Conservation (phyloP, 2,888 invertebrate species). For the Cephus nigrinus region DNA sequence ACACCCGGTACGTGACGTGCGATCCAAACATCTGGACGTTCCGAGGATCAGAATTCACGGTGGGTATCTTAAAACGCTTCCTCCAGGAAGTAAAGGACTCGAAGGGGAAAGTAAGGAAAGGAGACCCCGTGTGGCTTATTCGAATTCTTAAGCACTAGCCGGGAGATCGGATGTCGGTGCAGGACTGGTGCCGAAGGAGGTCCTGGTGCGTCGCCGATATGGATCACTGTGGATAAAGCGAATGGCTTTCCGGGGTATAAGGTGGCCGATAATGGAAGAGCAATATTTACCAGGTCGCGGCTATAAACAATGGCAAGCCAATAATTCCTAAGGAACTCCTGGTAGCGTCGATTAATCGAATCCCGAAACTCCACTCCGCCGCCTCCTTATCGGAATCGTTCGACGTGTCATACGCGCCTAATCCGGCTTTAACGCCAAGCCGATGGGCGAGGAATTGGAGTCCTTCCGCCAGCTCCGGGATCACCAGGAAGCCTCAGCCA, state of each 20-base stretch:
- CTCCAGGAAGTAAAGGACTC: no score
- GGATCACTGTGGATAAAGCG: no score
- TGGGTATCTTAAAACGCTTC: slow-evolving; percentile 34
- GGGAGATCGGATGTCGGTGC: no score
- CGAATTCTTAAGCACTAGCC: no score
- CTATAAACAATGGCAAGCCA: not conserved
- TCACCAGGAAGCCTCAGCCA: no score
- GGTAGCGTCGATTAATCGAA: not conserved
- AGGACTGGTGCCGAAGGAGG: no score
- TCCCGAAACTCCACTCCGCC: not conserved
- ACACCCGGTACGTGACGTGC: slow-evolving; percentile 32
- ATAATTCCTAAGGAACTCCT: not conserved
- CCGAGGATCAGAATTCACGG: slow-evolving; percentile 39
- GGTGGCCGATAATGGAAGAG: not conserved
- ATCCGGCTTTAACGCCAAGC: not conserved
- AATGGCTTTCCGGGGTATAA: not conserved
- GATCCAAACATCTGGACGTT: slow-evolving; percentile 38
- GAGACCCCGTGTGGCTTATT: no score
- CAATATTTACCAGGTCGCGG: not conserved
- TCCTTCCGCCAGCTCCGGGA: no score
- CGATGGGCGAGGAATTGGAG: no score
- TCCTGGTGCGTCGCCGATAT: no score
- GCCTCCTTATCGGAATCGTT: not conserved
- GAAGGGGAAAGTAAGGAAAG: no score
- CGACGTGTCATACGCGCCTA: not conserved